Base-by-base conservation (phyloP, 92 coral and sea anemone species). In the Heteractis magnifica region DNA sequence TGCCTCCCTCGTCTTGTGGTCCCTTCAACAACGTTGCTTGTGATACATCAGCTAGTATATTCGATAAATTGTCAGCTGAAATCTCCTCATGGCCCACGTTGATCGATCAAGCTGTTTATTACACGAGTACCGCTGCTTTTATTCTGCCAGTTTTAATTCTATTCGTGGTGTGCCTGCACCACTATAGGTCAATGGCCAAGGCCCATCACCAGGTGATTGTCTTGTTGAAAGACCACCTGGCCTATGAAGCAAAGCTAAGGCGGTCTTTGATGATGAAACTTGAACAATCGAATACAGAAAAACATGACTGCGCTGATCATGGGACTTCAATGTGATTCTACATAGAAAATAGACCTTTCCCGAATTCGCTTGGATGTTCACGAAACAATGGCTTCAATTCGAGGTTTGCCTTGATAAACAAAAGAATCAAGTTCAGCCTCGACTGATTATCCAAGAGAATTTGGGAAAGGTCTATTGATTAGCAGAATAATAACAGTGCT, bases 121-220 rank as follows among this genome's bases (percentile, higher is more conserved):
- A 88, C 49, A 71, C 93, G 84, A 79, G 94, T 60, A 92, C 99
- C 60, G 95, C 92, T 9, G 97, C 99, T 55, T 90, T 96, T 71
- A 88, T 96, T 6, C 81, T 90, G 21, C 99, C 99, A 75, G 87
- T 89, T 8, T 23, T 87, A 18, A 72, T 87, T 56, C 71, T 87
- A 21, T 85, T 88, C 71, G 41, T 95, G 26, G 86, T 85, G 75
- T 77, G 92, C 14, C 86, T 96, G 51, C 92, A 94, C 80, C 94
- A 94, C 82, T 96, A 86, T 74, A 87, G 98, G 83, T 89, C 97
- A 15, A 89, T 93, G 78, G 86, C 95, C 51, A 86, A 86, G 20
- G 97, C 91, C 51, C 99, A 92, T 41, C 93, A 89, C 16, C 92
- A 79, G 20, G 91, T 96, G 80, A 94, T 96, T 44, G 65, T 26